Conservation (phyloP, 2,797 vertebrate species). For the Clarias platycephalus region DNA sequence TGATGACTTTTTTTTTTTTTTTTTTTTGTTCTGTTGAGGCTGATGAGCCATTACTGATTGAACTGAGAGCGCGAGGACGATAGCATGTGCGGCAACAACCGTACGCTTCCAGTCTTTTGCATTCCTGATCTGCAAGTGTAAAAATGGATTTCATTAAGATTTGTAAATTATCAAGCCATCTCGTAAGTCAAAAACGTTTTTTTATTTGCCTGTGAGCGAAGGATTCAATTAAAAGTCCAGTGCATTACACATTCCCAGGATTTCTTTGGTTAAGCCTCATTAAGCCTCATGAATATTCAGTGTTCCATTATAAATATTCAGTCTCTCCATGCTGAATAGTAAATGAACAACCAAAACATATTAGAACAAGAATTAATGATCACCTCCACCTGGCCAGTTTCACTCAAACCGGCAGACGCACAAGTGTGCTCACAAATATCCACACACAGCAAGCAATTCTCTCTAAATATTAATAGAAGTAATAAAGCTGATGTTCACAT, state of each 20-base stretch:
- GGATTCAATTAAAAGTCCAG: not conserved
- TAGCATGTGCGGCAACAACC: no score
- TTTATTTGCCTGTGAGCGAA: not conserved
- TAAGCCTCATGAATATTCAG: conserved; percentile 36
- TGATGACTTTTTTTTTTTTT: not conserved
- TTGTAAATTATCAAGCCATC: not conserved
- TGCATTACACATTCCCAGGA: conserved; percentile 18
- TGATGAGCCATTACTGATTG: not conserved
- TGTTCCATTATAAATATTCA: conserved; percentile 37
- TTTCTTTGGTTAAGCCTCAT: conserved; percentile 25
- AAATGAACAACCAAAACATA: conserved; percentile 39
- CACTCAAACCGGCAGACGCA: not conserved
- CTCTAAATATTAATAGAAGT: not conserved
- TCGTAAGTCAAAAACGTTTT: not conserved
- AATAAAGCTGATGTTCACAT: not conserved
- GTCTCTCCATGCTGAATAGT: conserved; percentile 21
- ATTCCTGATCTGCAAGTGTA: not conserved
- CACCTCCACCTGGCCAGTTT: conserved; percentile 34
- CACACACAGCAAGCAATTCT: conserved; percentile 45
- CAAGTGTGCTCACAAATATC: conserved; percentile 23
- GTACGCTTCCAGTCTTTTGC: not conserved
- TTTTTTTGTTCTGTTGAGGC: not conserved
- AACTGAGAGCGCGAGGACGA: not conserved
- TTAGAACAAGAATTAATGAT: conserved; percentile 37
- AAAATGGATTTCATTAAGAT: not conserved